Evolutionary conservation across 1,140 invertebrate species (phyloP), one percentile per base, ranked within the genome.

Genomic region (Penaeus indicus): DNA sequence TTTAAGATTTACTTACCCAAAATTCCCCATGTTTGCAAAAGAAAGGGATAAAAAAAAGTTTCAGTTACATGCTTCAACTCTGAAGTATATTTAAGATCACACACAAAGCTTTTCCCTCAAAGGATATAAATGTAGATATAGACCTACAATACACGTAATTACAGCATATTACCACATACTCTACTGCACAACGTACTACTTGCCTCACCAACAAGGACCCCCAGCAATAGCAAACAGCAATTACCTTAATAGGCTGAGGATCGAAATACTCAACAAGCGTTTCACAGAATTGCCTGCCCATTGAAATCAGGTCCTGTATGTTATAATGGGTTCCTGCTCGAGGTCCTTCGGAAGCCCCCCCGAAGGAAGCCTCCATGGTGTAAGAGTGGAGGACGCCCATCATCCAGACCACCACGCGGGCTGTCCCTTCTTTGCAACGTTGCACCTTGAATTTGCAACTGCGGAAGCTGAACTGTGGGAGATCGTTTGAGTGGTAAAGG

Each of bases 401-500:
- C 94, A 97, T 96, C 97, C 97, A 98, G 91, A 98, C 96, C 0
- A 98, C 97, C 21, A 98, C 96, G 85, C 98, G 93, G 11, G 97
- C 97, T 18, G 97, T 98, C 1, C 97, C 97, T 93, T 98, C 97
- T 93, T 98, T 98, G 90, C 95, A 96, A 84, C 96, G 96, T 92
- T 98, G 97, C 85, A 98, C 95, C 91, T 96, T 95, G 92, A 98
- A 98, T 93, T 98, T 98, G 93, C 97, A 98, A 92, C 95, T 96
- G 93, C 98, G 96, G 93, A 97, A 98, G 13, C 96, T 97, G 93
- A 98, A 98, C 97, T 97, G 92, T 62, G 95, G 22, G 18, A 27
- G 38, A 13, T 27, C 75, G 27, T 63, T 16, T 10, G 94, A 90
- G 92, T 90, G 84, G 81, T 13, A 54, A 54, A 54, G 11, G 16